Base-by-base conservation (phyloP, 2,888 invertebrate genomes). In the Pycnomerus fuliginosus region DNA sequence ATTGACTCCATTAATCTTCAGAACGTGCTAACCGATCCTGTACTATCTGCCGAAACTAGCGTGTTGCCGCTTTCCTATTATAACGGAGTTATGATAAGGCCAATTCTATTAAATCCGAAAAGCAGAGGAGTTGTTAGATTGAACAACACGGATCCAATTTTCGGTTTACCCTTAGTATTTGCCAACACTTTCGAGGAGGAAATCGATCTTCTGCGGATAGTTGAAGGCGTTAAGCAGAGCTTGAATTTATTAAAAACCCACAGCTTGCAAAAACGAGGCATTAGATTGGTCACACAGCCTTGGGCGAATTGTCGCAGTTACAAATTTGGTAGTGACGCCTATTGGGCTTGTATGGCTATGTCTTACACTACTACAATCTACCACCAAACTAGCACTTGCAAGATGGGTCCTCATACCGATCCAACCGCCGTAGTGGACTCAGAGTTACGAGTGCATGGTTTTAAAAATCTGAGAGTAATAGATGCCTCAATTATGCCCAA, bases 81-180 rank as follows among this genome's bases (percentile, higher is more conserved):
- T 50, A 75, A 80, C 54, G 80, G 81, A 0, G 65, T 85, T 24
- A 76, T 77, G 50, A 73, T 80, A 0, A 75, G 82, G 38, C 83
- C 85, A 1, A 76, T 84, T 32, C 61, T 85, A 3, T 63, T 86
- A 13, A 71, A 73, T 27, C 85, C 85, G 0, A 76, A 76, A 61
- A 85, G 85, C 52, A 73, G 80, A 65, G 86, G 86, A 0, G 74
- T 71, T 31, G 64, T 86, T 8, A 60, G 75, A 43, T 69, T 92
- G 1, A 84, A 84, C 55, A 72, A 76, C 1, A 80, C 80, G 0
- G 82, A 91, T 71, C 91, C 91, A 0, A 62, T 82, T 36, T 80
- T 79, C 62, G 84, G 87, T 1, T 76, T 77, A 32, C 91, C 91
- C 0, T 68, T 84, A 38, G 85, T 92, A 51, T 83, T 83, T 59